Base-by-base conservation (phyloP, 2,797 vertebrate genomes). In the Dicrostonyx torquatus region DNA sequence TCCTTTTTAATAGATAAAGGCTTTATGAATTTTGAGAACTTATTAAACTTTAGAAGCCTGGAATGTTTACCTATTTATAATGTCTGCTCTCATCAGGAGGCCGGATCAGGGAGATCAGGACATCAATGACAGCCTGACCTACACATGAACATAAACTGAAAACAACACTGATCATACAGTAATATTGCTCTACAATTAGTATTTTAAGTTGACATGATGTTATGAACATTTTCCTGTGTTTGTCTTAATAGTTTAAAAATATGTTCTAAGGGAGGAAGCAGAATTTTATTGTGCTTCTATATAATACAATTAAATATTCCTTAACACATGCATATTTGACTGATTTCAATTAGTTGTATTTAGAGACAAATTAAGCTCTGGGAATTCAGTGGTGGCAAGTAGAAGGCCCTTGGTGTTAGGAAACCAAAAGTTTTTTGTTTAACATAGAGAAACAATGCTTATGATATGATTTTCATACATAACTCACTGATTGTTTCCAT, bases 221-320 rank as follows among this genome's bases (percentile, higher is more conserved):
- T 87, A 22, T 37, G 18, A 37, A 55, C 18, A 55, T 37, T 31
- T 91, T 64, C 53, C 55, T 26, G 8, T 77, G 43, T 60, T 89
- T 50, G 6, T 90, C 14, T 76, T 79, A 87, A 24, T 72, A 93
- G 68, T 76, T 91, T 91, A 77, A 84, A 94, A 79, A 55, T 6
- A 37, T 24, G 10, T 89, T 60, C 43, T 55, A 26, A 8, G 7
- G 6, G 37, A n/a, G 20, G 11, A 55, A 29, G 45, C 15, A 89
- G 29, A 89, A 40, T 90, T 90, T 48, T 72, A 77, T 72, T 82
- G 9, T 88, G 5, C 76, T 94, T 76, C 4, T 48, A 37, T 2
- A 73, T 12, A 43, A 60, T 31, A 55, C 76, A 87, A 77, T 77
- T 64, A 83, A 90, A 53, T 80, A 72, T 66, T 82, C 18, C 12